These are phyloP conservation scores for Gymnodraco acuticeps DNA, from an alignment of 2,797 vertebrate genomes.

Conservation along the genomic window DNA sequence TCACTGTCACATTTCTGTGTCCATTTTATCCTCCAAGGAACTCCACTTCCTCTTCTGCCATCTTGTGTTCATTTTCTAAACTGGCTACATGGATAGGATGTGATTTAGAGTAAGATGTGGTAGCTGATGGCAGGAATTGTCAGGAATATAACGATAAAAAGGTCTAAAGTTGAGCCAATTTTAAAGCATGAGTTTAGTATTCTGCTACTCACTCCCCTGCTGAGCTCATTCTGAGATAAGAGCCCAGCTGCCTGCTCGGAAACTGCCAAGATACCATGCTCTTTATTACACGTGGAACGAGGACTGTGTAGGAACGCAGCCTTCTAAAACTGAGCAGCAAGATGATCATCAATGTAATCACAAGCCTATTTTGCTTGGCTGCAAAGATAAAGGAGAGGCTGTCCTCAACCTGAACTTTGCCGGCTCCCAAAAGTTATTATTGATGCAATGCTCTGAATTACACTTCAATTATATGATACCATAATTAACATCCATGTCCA, in stretches of 20 bases:
- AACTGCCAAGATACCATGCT: constrained; percentile 16
- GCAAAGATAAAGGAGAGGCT: not conserved
- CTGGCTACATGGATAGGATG: not conserved
- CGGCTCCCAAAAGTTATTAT: not conserved
- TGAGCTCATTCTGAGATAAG: constrained; percentile 18
- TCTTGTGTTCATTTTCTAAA: constrained; percentile 59
- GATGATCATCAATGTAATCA: not conserved
- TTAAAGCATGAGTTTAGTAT: constrained; percentile 10
- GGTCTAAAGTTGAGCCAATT: not conserved
- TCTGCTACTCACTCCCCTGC: constrained; percentile 22
- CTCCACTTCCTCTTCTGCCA: constrained; percentile 61
- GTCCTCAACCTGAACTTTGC: not conserved
- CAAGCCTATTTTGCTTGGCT: not conserved
- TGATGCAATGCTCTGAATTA: not conserved
- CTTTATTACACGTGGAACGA: constrained; percentile 21
- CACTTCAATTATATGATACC: too few species aligned
- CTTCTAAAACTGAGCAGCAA: constrained; percentile 13
- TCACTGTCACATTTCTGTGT: not conserved
- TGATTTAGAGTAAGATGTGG: not conserved
- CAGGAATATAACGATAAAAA: not conserved
- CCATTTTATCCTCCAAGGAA: not conserved
- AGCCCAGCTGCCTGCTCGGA: constrained; percentile 24
- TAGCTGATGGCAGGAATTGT: constrained; percentile 12
- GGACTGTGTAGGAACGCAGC: not conserved
- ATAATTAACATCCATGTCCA: too few species aligned